Conservation (phyloP, 2,888 invertebrate species). For the Emmelina monodactyla region DNA sequence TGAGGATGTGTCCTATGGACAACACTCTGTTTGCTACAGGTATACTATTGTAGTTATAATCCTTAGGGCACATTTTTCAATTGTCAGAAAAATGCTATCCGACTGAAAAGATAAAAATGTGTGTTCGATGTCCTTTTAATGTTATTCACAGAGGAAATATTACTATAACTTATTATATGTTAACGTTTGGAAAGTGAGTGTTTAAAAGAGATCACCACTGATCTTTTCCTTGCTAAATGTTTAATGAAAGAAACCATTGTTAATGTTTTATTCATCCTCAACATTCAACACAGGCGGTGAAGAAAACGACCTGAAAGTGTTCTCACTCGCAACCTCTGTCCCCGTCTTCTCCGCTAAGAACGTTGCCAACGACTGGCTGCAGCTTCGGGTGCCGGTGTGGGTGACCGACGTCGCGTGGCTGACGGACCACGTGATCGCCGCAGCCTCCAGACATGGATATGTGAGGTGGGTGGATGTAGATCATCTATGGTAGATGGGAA, state of each 20-base stretch:
- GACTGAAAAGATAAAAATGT: too few species aligned
- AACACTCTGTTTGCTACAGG: constrained; percentile 73
- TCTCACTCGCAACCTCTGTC: constrained; percentile 68
- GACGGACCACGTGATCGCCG: constrained; percentile 65
- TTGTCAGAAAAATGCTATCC: not conserved
- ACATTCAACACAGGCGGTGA: constrained; percentile 74
- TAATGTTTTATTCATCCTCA: not conserved
- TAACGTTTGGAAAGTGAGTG: too few species aligned
- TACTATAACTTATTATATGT: too few species aligned
- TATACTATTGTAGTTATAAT: constrained; percentile 18
- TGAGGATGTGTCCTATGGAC: constrained; percentile 69
- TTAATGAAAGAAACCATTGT: too few species aligned
- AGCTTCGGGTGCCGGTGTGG: constrained; percentile 86
- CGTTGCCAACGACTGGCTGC: constrained; percentile 83
- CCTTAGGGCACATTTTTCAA: too few species aligned
- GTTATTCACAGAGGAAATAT: too few species aligned
- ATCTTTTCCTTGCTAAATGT: too few species aligned
- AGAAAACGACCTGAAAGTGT: constrained; percentile 87
- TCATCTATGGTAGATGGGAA: not conserved
- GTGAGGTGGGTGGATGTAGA: constrained; percentile 59
- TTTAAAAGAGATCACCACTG: too few species aligned
- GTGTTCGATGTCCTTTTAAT: too few species aligned
- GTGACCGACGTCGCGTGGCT: constrained; percentile 84
- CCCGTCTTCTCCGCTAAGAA: constrained; percentile 72
- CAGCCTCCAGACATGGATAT: constrained; percentile 84